Evolutionary conservation across 2,113 vertebrate genomes (phyloP).

Genomic region (Planiliza haematocheilus): DNA sequence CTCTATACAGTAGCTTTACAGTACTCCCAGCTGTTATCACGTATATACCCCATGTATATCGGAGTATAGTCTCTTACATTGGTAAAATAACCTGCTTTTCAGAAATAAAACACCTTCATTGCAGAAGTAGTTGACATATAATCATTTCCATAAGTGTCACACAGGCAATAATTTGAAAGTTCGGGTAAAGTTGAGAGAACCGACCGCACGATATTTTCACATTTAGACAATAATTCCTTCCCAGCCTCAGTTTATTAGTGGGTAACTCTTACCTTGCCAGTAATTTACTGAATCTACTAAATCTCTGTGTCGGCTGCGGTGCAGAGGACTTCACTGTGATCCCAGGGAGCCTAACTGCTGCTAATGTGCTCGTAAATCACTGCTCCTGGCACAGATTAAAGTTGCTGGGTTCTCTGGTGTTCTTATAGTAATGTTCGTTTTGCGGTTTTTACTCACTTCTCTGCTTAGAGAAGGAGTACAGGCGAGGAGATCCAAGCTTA

Average conservation of each 20-base stretch:
- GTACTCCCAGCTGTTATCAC: not conserved
- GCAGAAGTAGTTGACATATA: not conserved
- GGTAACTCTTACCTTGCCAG: slow-evolving; percentile 28
- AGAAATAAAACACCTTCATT: not conserved
- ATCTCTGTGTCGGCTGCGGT: slow-evolving; percentile 57
- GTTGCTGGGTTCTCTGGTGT: slow-evolving; percentile 45
- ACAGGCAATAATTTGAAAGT: not conserved
- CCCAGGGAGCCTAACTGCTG: slow-evolving; percentile 54
- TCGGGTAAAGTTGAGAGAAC: slow-evolving; percentile 10
- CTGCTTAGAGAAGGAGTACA: slow-evolving; percentile 23
- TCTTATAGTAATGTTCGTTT: slow-evolving; percentile 53
- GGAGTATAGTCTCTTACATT: not conserved
- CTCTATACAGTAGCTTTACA: slow-evolving; percentile 3
- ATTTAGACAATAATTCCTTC: slow-evolving; percentile 23
- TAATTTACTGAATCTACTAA: slow-evolving; percentile 66
- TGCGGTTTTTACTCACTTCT: slow-evolving; percentile 39
- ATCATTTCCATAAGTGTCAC: not conserved
- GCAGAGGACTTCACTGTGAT: slow-evolving; percentile 52
- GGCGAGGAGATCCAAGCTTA: slow-evolving; percentile 33
- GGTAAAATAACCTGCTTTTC: not conserved
- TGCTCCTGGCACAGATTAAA: slow-evolving; percentile 56
- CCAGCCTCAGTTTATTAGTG: slow-evolving; percentile 43
- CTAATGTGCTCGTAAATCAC: slow-evolving; percentile 78
- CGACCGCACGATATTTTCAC: slow-evolving; percentile 5
- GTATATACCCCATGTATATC: not conserved